Evolutionary conservation across 1,140 invertebrate species (phyloP).

Genomic region (Episyrphus balteatus): DNA sequence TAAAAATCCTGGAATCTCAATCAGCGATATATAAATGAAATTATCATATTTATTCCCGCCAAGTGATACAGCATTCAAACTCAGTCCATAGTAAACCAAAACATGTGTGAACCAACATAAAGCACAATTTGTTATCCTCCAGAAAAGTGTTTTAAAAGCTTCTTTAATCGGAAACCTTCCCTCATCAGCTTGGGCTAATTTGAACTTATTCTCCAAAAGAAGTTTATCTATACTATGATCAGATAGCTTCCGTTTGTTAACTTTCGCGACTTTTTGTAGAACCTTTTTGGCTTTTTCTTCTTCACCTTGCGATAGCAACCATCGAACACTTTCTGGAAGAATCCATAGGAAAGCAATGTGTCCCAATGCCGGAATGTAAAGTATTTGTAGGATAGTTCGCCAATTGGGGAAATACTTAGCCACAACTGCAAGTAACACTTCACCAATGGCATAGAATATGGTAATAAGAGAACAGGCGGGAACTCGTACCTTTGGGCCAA

Average conservation of each 20-base stretch:
- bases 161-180: conserved; percentile 36
- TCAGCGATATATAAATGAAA: conserved; percentile 55
- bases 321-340: conserved; percentile 55
- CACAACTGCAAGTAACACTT: conserved; percentile 51
- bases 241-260: conserved; percentile 52
- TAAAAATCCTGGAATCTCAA: conserved; percentile 62
- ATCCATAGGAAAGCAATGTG: conserved; percentile 49
- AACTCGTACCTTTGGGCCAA: conserved; percentile 60
- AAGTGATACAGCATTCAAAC: conserved; percentile 64
- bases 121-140: conserved; percentile 49
- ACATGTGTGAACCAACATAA: conserved; percentile 58
- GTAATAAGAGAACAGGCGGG: conserved; percentile 60
- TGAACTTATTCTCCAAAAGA: conserved; percentile 30
- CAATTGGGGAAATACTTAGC: conserved; percentile 60
- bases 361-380: conserved; percentile 54
- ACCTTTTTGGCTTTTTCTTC: conserved; percentile 48
- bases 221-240: conserved; percentile 42
- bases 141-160: conserved; percentile 46
- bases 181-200: conserved; percentile 29
- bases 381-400: conserved; percentile 51
- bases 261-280: conserved; percentile 49
- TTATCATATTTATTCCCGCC: conserved; percentile 60
- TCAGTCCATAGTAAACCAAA: conserved; percentile 72
- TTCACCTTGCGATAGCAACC: conserved; percentile 59
- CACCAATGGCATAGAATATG: conserved; percentile 58